A percentile compares a stretch with the other conserved stretches of the same genome.
Evolutionary conservation across 2,888 invertebrate species (phyloP).

Genomic region (Prostheceraeus crozeri): DNA sequence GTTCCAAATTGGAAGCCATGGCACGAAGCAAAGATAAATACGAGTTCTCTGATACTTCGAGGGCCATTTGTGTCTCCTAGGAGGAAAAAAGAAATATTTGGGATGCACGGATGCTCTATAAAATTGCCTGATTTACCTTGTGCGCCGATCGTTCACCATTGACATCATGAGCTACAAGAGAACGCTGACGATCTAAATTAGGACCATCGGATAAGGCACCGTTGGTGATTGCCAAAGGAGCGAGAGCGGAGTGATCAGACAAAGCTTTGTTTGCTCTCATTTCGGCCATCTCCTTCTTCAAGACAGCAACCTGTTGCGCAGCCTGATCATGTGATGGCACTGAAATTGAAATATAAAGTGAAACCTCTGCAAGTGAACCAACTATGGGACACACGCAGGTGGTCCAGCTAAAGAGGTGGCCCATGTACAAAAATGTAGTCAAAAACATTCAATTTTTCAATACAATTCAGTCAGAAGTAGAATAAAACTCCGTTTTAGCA

Average conservation of each 20-base stretch:
- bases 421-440: too few relatives aligned
- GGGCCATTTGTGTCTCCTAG: conserved; percentile 17
- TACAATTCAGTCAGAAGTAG: too few relatives aligned
- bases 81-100: too few relatives aligned
- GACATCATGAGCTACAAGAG: background rate
- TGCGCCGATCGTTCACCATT: conserved; percentile 3
- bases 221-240: conserved; percentile 28
- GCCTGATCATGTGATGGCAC: conserved; percentile 54
- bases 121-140: too few relatives aligned
- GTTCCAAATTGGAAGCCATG: conserved; percentile 47
- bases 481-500: too few relatives aligned
- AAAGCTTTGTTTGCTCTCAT: conserved; percentile 49
- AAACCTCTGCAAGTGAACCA: too few relatives aligned
- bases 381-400: too few relatives aligned
- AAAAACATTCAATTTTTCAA: too few relatives aligned
- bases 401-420: too few relatives aligned
- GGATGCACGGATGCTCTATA: too few relatives aligned
- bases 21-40: conserved; percentile 49
- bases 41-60: conserved; percentile 39
- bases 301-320: conserved; percentile 50
- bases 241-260: conserved; percentile 33
- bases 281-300: conserved; percentile 56
- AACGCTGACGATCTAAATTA: background rate
- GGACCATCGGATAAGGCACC: background rate
- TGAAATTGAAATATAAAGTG: too few relatives aligned